phyloP scores from a whole-genome alignment of 2,888 invertebrate species.

The Melitaea athalia region DNA sequence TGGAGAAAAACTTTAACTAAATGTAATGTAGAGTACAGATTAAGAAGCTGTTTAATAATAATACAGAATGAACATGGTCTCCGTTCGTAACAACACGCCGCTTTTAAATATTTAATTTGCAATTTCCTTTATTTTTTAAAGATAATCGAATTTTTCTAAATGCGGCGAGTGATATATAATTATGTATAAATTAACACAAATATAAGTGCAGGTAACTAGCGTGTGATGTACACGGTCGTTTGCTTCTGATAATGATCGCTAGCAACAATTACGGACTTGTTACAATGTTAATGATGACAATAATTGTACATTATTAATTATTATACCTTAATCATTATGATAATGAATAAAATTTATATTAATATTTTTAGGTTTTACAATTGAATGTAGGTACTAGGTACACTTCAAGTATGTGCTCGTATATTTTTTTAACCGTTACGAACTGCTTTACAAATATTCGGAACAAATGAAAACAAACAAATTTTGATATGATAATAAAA shows the following conservation, averaged over 20 bases:
- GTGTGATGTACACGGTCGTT: conserved; percentile 34
- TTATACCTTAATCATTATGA: not conserved
- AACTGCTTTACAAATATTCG: no score
- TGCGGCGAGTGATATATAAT: conserved; percentile 54
- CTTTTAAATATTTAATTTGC: conserved; percentile 80
- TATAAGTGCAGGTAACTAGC: conserved; percentile 48
- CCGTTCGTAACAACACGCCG: conserved; percentile 70
- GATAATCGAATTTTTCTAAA: conserved; percentile 34
- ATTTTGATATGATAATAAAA: no score
- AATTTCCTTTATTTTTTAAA: conserved; percentile 71
- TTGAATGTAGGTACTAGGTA: not conserved
- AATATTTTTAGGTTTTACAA: not conserved
- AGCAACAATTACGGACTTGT: conserved; percentile 19
- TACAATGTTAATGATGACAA: conserved; percentile 16
- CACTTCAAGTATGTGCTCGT: not conserved
- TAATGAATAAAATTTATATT: not conserved
- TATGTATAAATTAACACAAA: conserved; percentile 58
- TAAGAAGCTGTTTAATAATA: conserved; percentile 79
- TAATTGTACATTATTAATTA: conserved; percentile 9
- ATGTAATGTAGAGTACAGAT: conserved; percentile 50
- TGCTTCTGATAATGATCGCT: conserved; percentile 23
- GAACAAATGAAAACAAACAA: conserved; percentile 28
- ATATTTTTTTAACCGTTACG: no score
- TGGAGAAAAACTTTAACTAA: conserved; percentile 51
- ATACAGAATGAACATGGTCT: conserved; percentile 77